A percentile compares a stretch with the other conserved stretches of the same genome.
These are phyloP conservation scores for Erythrolamprus reginae DNA, from an alignment of 2,113 vertebrate genomes.

Conservation along the genomic window DNA sequence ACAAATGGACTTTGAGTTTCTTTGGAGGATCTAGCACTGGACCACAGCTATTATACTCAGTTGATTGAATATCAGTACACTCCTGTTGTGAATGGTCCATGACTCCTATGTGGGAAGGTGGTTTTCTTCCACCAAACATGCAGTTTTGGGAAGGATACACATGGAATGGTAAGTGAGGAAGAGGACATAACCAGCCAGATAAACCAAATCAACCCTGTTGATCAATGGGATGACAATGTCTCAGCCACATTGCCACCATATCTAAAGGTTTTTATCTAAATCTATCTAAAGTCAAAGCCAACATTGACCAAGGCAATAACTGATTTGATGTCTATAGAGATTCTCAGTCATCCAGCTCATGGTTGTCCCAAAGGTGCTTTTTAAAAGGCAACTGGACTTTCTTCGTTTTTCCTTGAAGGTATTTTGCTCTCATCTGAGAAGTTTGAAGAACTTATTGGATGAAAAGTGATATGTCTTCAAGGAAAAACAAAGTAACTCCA, in stretches of 20 bases:
- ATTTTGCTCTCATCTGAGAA: no score
- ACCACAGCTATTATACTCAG: not conserved
- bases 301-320: not conserved
- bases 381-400: not conserved
- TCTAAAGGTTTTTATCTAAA: not conserved
- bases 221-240: not conserved
- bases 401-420: no score
- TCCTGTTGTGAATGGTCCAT: no score
- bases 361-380: not conserved
- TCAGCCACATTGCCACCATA: not conserved
- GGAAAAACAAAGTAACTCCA: no score
- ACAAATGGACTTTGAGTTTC: not conserved
- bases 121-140: not conserved
- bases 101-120: not conserved
- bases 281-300: not conserved
- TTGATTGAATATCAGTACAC: not conserved
- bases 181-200: not conserved
- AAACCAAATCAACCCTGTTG: not conserved
- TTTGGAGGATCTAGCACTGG: not conserved
- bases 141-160: not conserved
- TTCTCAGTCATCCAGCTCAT: not conserved
- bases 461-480: no score
- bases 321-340: not conserved
- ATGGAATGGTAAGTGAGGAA: not conserved
- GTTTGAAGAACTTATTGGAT: no score